Evolutionary conservation across 2,113 vertebrate species (phyloP).

Genomic region (Callopanchax toddi): DNA sequence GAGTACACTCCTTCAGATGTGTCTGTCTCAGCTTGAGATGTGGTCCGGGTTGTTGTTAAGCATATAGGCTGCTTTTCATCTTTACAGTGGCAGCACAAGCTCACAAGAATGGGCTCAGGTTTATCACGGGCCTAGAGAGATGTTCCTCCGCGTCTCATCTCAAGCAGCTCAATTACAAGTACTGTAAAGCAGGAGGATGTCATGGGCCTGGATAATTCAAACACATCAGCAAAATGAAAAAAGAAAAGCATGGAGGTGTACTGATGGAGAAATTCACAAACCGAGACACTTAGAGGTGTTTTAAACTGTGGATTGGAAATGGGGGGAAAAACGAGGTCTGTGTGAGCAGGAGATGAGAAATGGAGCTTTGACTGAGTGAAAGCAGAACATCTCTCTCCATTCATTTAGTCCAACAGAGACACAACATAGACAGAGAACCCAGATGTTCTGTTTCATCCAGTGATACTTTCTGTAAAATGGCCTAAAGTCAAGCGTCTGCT

Average conservation of each 20-base stretch:
- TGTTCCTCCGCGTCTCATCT: slow-evolving; percentile 45
- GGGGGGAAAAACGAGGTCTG: slow-evolving; percentile 30
- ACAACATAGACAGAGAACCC: slow-evolving; percentile 51
- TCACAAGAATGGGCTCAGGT: slow-evolving; percentile 38
- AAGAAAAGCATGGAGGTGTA: slow-evolving; percentile 20
- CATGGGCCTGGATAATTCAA: slow-evolving; percentile 38
- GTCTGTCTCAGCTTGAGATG: slow-evolving; percentile 58
- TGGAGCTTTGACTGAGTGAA: slow-evolving; percentile 49
- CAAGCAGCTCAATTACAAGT: slow-evolving; percentile 46
- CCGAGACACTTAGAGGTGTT: slow-evolving; percentile 24
- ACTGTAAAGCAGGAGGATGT: slow-evolving; percentile 53
- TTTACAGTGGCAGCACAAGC: slow-evolving; percentile 47
- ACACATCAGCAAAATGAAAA: neutral
- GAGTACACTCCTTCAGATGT: slow-evolving; percentile 64
- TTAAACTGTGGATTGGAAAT: slow-evolving; percentile 27
- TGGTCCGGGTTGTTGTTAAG: slow-evolving; percentile 51
- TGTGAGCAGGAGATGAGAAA: slow-evolving; percentile 42
- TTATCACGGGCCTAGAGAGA: slow-evolving; percentile 53
- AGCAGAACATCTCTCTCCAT: slow-evolving; percentile 46
- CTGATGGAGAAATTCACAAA: slow-evolving; percentile 38
- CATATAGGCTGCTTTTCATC: slow-evolving; percentile 62
- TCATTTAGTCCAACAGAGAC: slow-evolving; percentile 53
- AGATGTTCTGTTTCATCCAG: slow-evolving; percentile 75
- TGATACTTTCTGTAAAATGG: slow-evolving; percentile 70
- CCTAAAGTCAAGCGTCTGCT: slow-evolving; percentile 66